Percentiles rank a stretch among this genome's conserved stretches.
Conservation (phyloP, 2,888 invertebrate genomes). For the Hydropsyche betteni region DNA sequence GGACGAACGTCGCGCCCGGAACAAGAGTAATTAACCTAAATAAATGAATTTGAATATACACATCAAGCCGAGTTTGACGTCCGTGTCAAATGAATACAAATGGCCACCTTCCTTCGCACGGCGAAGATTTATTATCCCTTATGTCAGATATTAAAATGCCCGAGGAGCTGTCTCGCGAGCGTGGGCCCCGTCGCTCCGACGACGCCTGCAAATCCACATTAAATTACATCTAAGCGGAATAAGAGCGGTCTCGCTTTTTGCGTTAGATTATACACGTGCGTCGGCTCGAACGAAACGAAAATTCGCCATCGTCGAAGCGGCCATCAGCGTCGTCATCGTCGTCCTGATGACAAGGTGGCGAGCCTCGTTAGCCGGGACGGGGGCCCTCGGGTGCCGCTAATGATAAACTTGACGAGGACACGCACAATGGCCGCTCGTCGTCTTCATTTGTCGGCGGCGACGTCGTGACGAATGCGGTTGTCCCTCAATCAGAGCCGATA, state of each 20-base stretch:
- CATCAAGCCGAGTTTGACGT: conserved; percentile 48
- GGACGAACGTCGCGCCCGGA: conserved; percentile 1
- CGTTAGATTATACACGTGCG: neutral
- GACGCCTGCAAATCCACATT: conserved; percentile 26
- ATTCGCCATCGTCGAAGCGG: neutral
- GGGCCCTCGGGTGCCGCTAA: conserved; percentile 41
- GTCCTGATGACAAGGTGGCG: neutral
- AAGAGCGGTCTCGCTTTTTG: neutral
- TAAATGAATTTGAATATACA: conserved; percentile 49
- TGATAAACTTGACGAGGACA: conserved; percentile 31
- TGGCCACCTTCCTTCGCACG: conserved; percentile 42
- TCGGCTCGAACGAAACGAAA: conserved; percentile 10
- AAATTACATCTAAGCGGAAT: conserved; percentile 22
- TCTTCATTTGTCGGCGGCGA: conserved; percentile 30
- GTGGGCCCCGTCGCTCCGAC: conserved; percentile 17
- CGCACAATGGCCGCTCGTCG: neutral
- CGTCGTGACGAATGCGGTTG: conserved; percentile 13
- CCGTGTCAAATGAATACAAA: conserved; percentile 51
- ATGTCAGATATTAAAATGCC: conserved; percentile 45
- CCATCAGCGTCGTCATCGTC: no score
- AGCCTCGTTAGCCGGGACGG: conserved; percentile 43
- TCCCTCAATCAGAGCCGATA: neutral
- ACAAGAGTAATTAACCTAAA: conserved; percentile 49
- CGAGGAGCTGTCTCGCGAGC: conserved; percentile 31
- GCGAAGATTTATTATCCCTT: conserved; percentile 44